Evolutionary conservation across 64 coral and sea anemone genomes (phyloP).

Genomic region (Trachythela sp.): DNA sequence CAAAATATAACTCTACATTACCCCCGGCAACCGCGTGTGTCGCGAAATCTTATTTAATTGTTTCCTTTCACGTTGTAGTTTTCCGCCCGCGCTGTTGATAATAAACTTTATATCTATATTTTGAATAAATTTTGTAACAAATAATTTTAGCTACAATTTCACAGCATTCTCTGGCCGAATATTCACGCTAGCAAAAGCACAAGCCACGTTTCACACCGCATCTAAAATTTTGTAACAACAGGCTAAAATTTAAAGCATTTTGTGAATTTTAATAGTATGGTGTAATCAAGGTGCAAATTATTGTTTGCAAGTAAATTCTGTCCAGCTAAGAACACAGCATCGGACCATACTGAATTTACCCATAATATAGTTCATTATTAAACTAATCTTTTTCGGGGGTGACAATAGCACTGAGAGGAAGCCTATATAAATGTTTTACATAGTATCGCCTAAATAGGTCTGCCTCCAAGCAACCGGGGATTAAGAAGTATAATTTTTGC

Average conservation of each 20-base stretch:
- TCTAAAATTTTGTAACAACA: not conserved
- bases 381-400: not conserved
- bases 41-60: not conserved
- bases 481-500: slow-evolving; percentile 4
- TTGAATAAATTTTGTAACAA: slow-evolving; percentile 8
- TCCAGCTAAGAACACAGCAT: not conserved
- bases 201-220: not conserved
- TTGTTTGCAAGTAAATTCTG: not conserved
- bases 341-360: not conserved
- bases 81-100: not conserved
- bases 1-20: not conserved
- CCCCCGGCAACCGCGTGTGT: not conserved
- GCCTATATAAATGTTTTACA: not conserved
- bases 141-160: not conserved
- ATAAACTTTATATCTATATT: not conserved
- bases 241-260: not conserved
- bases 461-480: not conserved
- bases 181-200: not conserved
- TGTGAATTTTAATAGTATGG: not conserved
- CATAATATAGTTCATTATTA: not conserved
- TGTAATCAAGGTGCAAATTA: not conserved
- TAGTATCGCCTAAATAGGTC: not conserved
- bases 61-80: not conserved
- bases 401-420: not conserved
- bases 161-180: not conserved